These are phyloP conservation scores for Leptoteleia sp. DNA, from an alignment of 1,140 invertebrate genomes.

Conservation along the genomic window DNA sequence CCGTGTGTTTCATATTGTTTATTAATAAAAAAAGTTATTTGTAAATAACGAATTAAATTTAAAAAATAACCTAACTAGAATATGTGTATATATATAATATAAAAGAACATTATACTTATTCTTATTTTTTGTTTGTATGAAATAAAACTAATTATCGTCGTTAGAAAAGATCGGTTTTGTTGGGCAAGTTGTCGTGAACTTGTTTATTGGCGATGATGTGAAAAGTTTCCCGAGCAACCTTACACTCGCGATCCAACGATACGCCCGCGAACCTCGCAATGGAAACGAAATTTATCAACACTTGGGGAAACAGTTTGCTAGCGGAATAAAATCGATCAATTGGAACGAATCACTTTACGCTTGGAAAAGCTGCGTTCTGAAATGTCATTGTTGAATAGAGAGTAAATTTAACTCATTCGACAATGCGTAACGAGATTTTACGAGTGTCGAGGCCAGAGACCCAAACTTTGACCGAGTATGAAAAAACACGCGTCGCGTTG, in stretches of 20 bases:
- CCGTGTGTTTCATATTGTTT: too few species aligned
- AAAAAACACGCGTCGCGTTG: background rate
- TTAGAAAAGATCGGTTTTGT: too few species aligned
- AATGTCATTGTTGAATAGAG: slow-evolving; percentile 34
- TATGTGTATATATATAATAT: too few species aligned
- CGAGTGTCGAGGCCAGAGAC: background rate
- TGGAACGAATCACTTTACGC: slow-evolving; percentile 41
- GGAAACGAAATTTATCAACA: slow-evolving; percentile 41
- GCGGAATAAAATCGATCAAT: slow-evolving; percentile 37
- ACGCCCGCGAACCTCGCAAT: slow-evolving; percentile 12
- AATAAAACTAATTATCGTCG: too few species aligned
- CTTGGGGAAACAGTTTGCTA: slow-evolving; percentile 18
- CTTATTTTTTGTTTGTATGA: too few species aligned
- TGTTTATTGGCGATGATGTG: slow-evolving; percentile 6
- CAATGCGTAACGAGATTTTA: slow-evolving; percentile 27
- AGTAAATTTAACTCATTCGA: slow-evolving; percentile 36
- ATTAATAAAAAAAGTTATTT: too few species aligned
- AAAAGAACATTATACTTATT: too few species aligned
- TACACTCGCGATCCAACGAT: background rate
- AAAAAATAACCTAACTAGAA: too few species aligned
- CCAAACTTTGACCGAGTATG: background rate
- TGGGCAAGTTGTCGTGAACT: slow-evolving; percentile 3
- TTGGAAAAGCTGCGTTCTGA: slow-evolving; percentile 26
- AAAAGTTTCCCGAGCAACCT: background rate
- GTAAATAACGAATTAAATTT: too few species aligned